Base-by-base conservation (phyloP, 2,888 invertebrate genomes). In the Limenitis camilla region DNA sequence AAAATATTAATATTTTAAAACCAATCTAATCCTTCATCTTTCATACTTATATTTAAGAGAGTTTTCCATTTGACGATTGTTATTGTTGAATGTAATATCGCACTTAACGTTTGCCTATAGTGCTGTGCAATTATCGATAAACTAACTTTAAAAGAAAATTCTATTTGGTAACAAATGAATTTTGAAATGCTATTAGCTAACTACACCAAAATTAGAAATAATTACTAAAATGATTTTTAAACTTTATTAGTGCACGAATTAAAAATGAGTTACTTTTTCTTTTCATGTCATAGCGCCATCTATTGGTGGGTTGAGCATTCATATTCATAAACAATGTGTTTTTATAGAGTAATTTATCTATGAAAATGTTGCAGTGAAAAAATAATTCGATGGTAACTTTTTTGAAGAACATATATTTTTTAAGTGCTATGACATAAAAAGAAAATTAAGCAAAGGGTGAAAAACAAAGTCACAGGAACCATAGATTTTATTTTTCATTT, bases 161-260 rank as follows among this genome's bases (percentile, higher is more conserved):
- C 53, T 72, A 71, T 76, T 73, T 75, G 72, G 74, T 76, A 71
- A 69, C 60, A 58, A 66, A 59, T 65, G 48, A 50, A 59, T 64
- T 59, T 45, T 42, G 41, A 51, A 40, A 52, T 55, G 59, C 47
- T 50, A 66, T 68, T 68, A 65, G 60, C 70, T 78, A 75, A 68
- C 72, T 74, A 74, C 70, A 69, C 64, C 66, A 45, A 62, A 61
- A 59, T 60, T 64, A 63, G 64, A 67, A 33, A 52, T 19, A 43
- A 40, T 44, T 39, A 36, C 32, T 49, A 36, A 38, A 45, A 49
- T 29, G n/a, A 46, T 45, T 29, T 35, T n/a, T 19, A 19, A 29
- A 39, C 9, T 30, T 28, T 9, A 9, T 27, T 38, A 46, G 27
- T 38, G 41, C 32, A 36, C 40, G 33, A 49, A 38, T 41, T 11